A percentile compares a stretch with the other conserved stretches of the same genome.
Conservation (phyloP, 2,113 vertebrate genomes). For the Myxocyprinus asiaticus region DNA sequence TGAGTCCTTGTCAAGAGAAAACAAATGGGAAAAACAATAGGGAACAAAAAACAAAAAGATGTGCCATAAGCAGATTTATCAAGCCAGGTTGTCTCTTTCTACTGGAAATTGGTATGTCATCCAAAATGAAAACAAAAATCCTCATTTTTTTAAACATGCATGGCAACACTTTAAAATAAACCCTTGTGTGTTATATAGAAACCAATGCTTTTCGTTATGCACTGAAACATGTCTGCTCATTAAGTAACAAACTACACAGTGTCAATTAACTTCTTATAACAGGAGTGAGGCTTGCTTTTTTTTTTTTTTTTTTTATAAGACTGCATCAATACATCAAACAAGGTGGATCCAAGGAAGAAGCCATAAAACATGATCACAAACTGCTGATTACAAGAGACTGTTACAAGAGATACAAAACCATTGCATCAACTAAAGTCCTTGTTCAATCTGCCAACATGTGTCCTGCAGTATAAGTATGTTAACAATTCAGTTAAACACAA, state of each 20-base stretch:
- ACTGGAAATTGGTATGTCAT: neutral
- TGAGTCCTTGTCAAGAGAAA: neutral
- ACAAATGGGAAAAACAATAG: neutral
- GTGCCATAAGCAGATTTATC: neutral
- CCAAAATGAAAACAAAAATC: neutral
- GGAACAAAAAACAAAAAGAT: neutral
- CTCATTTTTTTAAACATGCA: neutral
- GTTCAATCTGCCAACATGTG: neutral
- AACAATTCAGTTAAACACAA: neutral
- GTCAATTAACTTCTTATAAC: neutral
- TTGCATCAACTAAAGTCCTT: neutral
- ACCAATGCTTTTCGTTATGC: neutral
- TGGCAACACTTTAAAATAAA: neutral
- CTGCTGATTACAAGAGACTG: neutral
- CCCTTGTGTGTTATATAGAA: neutral
- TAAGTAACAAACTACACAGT: slow-evolving; percentile 12
- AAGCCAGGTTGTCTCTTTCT: neutral
- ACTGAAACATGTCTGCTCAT: neutral
- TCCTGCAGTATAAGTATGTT: neutral
- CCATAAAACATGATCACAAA: neutral
- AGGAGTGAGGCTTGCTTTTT: neutral
- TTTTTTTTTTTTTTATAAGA: too few species aligned
- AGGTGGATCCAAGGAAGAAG: neutral
- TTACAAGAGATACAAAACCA: slow-evolving; percentile 3
- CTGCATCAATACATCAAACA: too few species aligned